Evolutionary conservation across 2,113 vertebrate species (phyloP).

Genomic region (Brachionichthys hirsutus): DNA sequence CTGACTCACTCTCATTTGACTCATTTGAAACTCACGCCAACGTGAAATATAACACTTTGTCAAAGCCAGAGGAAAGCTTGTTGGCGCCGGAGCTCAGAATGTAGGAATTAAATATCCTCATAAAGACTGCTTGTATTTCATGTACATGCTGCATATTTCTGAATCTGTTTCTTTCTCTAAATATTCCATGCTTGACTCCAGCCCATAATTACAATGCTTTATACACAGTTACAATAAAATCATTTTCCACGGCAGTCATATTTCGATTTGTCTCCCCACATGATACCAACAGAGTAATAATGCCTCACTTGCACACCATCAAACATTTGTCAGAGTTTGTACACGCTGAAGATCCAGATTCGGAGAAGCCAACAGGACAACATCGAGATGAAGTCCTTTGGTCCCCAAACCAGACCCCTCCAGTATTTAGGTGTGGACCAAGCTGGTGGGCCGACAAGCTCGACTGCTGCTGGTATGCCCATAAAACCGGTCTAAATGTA

Average conservation of each 20-base stretch:
- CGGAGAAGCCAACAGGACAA: too few relatives aligned
- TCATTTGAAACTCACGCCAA: conserved; percentile 54
- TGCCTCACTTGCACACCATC: conserved; percentile 25
- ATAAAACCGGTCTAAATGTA: too few relatives aligned
- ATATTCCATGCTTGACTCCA: conserved; percentile 41
- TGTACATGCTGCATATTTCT: conserved; percentile 21
- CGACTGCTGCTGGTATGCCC: too few relatives aligned
- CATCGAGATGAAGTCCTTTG: too few relatives aligned
- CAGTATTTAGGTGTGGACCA: too few relatives aligned
- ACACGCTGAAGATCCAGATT: too few relatives aligned
- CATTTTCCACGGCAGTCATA: conserved; percentile 66
- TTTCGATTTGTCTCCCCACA: conserved; percentile 66
- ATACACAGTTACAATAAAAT: conserved; percentile 49
- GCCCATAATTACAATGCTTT: conserved; percentile 59
- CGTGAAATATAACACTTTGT: conserved; percentile 67
- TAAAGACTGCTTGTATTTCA: conserved; percentile 58
- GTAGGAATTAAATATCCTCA: conserved; percentile 65
- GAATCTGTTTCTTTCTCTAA: conserved; percentile 31
- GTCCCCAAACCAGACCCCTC: too few relatives aligned
- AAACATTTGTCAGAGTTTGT: conserved; percentile 41
- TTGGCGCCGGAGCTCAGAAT: conserved; percentile 42
- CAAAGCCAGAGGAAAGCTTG: conserved; percentile 43
- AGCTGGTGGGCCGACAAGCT: too few relatives aligned
- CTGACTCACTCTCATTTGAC: conserved; percentile 69
- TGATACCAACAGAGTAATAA: conserved; percentile 39